Percentiles rank a stretch among this genome's conserved stretches.
phyloP scores from a whole-genome alignment of 2,888 invertebrate genomes.

The Limnephilus rhombicus region DNA sequence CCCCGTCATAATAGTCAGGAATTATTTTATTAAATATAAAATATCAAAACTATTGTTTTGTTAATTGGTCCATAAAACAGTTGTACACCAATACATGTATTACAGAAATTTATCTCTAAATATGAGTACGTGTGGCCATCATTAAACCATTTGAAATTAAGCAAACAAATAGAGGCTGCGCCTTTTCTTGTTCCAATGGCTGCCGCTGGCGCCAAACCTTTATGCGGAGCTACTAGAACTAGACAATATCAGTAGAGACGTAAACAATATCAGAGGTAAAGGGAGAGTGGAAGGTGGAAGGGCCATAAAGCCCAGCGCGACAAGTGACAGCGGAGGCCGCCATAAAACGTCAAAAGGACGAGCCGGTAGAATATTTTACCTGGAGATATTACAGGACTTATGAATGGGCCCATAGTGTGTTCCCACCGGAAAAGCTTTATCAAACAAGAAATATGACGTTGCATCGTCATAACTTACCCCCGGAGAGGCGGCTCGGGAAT shows the following conservation, averaged over 20 bases:
- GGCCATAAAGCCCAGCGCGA: conserved; percentile 4
- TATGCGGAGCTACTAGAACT: not conserved
- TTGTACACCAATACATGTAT: too few relatives aligned
- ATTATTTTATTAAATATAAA: not conserved
- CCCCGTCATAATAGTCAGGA: too few relatives aligned
- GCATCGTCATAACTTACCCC: not conserved
- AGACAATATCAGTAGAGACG: not conserved
- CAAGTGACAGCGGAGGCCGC: not conserved
- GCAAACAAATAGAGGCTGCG: not conserved
- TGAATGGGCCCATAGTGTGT: conserved; percentile 16
- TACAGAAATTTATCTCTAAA: not conserved
- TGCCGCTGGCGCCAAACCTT: conserved; percentile 41
- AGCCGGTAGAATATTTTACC: conserved; percentile 18
- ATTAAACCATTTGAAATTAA: not conserved
- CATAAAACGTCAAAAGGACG: conserved; percentile 5
- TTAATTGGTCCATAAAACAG: too few relatives aligned
- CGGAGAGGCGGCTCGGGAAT: not conserved
- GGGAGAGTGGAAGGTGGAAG: not conserved
- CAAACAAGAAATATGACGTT: not conserved
- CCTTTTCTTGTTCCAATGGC: not conserved
- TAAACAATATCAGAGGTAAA: conserved; percentile 4
- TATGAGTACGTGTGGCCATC: not conserved
- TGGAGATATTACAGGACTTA: conserved; percentile 5
- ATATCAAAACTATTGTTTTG: not conserved
- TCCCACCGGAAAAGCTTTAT: conserved; percentile 31